phyloP scores from a whole-genome alignment of 2,797 vertebrate genomes.

The Toxotes lorentzi region DNA sequence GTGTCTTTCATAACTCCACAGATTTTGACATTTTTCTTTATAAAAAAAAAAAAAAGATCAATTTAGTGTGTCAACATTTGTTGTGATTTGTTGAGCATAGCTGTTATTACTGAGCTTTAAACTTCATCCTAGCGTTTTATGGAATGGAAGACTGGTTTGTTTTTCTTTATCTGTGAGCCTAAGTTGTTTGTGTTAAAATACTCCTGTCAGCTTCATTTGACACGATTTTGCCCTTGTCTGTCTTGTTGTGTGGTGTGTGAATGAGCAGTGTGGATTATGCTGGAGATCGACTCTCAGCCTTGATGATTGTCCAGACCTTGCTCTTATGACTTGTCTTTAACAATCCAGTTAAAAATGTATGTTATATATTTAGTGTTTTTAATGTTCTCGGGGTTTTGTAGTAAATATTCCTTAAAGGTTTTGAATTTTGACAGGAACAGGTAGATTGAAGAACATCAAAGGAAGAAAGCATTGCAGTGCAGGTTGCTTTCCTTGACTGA shows the following conservation, averaged over 20 bases:
- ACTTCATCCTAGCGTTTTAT: neutral
- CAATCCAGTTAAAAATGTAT: too few relatives aligned
- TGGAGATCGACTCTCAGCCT: neutral
- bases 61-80: constrained; percentile 8
- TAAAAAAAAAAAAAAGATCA: neutral
- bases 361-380: neutral
- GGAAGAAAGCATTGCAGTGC: too few relatives aligned
- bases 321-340: neutral
- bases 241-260: neutral
- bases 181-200: neutral
- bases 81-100: constrained; percentile 18
- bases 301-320: too few relatives aligned
- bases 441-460: neutral
- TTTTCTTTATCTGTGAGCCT: neutral
- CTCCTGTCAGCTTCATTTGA: neutral
- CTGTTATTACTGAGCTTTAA: neutral
- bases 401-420: neutral
- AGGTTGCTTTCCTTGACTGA: too few relatives aligned
- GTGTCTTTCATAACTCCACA: constrained; percentile 53
- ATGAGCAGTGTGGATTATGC: neutral
- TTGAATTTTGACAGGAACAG: neutral
- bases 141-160: constrained; percentile 8
- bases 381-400: neutral
- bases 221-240: neutral
- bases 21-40: constrained; percentile 28